Evolutionary conservation across 2,797 vertebrate species (phyloP), one percentile per base, ranked within the genome.

Genomic region (Ctenopoma kingsleyae): DNA sequence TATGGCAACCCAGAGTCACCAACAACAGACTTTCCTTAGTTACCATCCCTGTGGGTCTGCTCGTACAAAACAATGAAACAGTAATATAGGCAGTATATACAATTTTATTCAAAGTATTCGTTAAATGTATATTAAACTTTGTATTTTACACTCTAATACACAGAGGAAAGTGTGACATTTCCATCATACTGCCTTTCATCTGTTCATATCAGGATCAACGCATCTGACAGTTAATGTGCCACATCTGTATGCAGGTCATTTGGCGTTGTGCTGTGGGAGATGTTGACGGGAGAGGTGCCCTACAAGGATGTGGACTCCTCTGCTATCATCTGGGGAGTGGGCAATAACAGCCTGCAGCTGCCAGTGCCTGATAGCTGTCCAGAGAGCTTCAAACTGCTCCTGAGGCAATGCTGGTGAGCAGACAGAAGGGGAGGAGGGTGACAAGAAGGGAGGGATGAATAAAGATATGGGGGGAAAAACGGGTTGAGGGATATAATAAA

Each of bases 301-400:
- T 99, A 99, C 86, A 99, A 98, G 91, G 98, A 99, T 0, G 98
- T 99, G 76, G 98, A 99, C 85, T 99, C 98, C 2, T 99, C 98
- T 0, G 98, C 98, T 69, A 99, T 99, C 62, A 99, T 99, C 82
- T 99, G 98, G 98, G 97, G 98, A 2, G 98, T 99, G 52, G 98
- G 98, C 50, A 99, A 98, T 93, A 99, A 99, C 92, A 98, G 98
- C 87, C 95, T 99, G 13, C 96, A 98, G 86, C 94, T 99, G 84
- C 98, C 97, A 4, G 94, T 99, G 2, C 98, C 98, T 20, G 96
- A 97, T 46, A 95, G 96, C 91, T 99, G 98, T 80, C 98, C 98
- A 0, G 98, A 99, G 0, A 97, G 97, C 85, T 99, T 99, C 93
- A 99, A 98, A 91, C 96, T 99, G 75, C 94, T 99, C 57, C 94